A percentile compares a stretch with the other conserved stretches of the same genome.
phyloP scores from a whole-genome alignment of 30 jellyfish, hydroid and myxozoan genomes.

The Pelagia noctiluca region DNA sequence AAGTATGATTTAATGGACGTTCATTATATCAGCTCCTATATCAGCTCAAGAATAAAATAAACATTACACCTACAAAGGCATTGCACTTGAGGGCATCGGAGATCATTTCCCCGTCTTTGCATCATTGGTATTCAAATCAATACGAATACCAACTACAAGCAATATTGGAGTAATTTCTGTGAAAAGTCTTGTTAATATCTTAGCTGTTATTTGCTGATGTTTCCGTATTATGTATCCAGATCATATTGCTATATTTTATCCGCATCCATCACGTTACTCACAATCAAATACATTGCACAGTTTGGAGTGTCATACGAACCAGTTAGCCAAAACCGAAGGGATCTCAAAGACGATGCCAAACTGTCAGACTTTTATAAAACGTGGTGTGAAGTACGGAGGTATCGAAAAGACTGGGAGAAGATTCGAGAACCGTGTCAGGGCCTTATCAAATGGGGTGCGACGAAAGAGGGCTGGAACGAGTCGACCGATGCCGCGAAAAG shows the following conservation, averaged over 20 bases:
- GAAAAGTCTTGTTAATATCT: too few relatives aligned
- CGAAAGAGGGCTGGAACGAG: constrained; percentile 55
- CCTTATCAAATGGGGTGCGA: constrained; percentile 75
- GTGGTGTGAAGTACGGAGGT: constrained; percentile 62
- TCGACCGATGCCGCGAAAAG: constrained; percentile 64
- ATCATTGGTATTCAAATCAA: too few relatives aligned
- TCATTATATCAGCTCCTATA: too few relatives aligned
- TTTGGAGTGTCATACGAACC: not conserved
- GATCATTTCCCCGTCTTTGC: too few relatives aligned
- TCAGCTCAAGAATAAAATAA: too few relatives aligned
- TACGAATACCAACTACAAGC: too few relatives aligned
- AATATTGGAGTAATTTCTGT: too few relatives aligned
- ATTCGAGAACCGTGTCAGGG: constrained; percentile 67
- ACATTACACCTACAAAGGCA: too few relatives aligned
- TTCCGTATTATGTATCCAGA: too few relatives aligned
- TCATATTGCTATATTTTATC: constrained; percentile 28
- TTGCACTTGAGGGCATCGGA: too few relatives aligned
- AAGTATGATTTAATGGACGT: too few relatives aligned
- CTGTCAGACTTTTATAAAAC: constrained; percentile 39
- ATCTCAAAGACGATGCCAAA: constrained; percentile 10
- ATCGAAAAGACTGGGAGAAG: constrained; percentile 66
- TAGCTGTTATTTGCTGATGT: too few relatives aligned
- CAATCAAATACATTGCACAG: constrained; percentile 6
- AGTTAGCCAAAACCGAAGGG: not conserved
- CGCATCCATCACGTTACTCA: constrained; percentile 5